phyloP scores from a whole-genome alignment of 2,113 vertebrate species.

The Orthonyx spaldingii region DNA sequence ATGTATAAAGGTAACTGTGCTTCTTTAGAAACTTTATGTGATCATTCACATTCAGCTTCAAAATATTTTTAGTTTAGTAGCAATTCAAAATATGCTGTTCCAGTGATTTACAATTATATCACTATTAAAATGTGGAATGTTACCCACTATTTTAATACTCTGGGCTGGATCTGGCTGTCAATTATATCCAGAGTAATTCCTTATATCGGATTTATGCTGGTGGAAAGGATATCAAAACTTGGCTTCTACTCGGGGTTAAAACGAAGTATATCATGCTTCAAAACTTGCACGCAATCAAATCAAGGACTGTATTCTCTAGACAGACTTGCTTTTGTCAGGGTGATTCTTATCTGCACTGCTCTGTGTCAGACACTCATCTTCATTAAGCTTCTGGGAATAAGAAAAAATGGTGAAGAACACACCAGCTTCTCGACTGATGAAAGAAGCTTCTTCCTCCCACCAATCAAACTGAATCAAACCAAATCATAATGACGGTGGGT shows the following conservation, averaged over 20 bases:
- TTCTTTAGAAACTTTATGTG: slow-evolving; percentile 64
- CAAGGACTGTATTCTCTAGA: neutral
- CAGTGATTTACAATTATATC: neutral
- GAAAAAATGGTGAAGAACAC: neutral
- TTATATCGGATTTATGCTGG: slow-evolving; percentile 1
- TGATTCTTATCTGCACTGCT: neutral
- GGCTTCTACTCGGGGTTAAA: neutral
- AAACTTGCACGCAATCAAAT: slow-evolving; percentile 15
- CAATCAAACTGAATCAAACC: neutral
- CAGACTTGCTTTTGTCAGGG: neutral
- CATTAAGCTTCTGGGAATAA: neutral
- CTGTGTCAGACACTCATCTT: neutral
- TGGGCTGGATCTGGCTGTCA: neutral
- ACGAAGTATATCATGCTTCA: neutral
- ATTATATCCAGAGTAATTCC: neutral
- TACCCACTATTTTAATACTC: neutral
- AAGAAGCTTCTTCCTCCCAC: neutral
- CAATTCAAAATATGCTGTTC: neutral
- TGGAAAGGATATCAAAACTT: slow-evolving; percentile 10
- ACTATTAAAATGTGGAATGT: neutral
- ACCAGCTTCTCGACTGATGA: slow-evolving; percentile 1
- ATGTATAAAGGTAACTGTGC: slow-evolving; percentile 74
- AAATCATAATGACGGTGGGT: neutral
- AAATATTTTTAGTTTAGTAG: slow-evolving; percentile 33
- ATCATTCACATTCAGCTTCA: slow-evolving; percentile 43